Conservation (phyloP, 2,797 vertebrate genomes). For the Sebastes minor region DNA sequence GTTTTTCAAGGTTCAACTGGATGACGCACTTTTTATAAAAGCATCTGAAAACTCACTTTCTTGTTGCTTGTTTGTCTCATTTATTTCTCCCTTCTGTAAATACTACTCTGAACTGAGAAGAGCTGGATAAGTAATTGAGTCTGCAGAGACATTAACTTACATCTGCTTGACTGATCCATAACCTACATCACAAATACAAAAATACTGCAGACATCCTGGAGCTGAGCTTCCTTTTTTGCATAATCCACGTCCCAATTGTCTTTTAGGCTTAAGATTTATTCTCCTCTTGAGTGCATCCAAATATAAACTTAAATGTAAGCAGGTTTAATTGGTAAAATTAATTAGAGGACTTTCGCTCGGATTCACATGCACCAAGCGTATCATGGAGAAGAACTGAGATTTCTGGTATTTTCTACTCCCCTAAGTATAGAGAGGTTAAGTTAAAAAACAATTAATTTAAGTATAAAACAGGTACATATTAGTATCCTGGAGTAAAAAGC, state of each 20-base stretch:
- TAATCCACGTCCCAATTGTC: slow-evolving; percentile 7
- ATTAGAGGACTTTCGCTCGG: slow-evolving; percentile 16
- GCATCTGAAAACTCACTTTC: neutral
- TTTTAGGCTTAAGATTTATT: slow-evolving; percentile 13
- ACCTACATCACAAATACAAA: slow-evolving; percentile 2
- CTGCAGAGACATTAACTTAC: neutral
- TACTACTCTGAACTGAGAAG: neutral
- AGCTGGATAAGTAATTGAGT: neutral
- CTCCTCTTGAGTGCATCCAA: neutral
- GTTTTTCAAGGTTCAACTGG: neutral
- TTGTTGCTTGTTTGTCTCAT: neutral
- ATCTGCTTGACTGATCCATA: neutral
- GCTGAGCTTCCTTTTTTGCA: neutral
- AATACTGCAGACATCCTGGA: neutral
- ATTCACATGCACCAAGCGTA: neutral
- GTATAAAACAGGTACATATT: neutral
- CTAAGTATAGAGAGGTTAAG: neutral
- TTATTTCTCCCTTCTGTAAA: neutral
- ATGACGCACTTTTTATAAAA: neutral
- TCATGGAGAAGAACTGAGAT: neutral
- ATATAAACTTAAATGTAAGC: neutral
- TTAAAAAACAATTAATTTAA: neutral
- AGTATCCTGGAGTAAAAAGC: neutral
- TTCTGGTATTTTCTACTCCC: neutral
- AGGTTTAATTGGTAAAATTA: slow-evolving; percentile 18